phyloP scores from a whole-genome alignment of 92 coral and sea anemone species.

The Zoanthus solanderi region DNA sequence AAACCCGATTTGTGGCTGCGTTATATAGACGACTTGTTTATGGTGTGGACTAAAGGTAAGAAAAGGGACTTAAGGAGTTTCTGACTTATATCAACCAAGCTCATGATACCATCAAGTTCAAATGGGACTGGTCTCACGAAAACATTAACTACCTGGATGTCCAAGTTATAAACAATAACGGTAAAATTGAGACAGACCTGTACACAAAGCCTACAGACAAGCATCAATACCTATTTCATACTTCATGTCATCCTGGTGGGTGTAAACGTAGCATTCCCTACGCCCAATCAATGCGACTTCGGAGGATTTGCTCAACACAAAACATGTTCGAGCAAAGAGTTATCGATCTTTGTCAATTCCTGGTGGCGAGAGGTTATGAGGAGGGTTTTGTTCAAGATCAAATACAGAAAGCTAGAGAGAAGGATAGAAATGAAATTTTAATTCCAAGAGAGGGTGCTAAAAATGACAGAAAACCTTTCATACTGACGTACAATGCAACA shows the following conservation, averaged over 20 bases:
- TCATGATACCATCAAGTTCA: not conserved
- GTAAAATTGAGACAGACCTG: not conserved
- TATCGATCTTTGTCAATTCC: too few species aligned
- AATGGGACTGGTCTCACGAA: not conserved
- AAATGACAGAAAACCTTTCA: too few species aligned
- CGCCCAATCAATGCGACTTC: not conserved
- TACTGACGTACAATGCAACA: too few species aligned
- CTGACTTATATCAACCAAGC: not conserved
- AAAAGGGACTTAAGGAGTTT: not conserved
- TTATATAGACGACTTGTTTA: not conserved
- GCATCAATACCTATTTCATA: conserved; percentile 29
- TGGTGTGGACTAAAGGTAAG: not conserved
- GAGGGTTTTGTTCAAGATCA: too few species aligned
- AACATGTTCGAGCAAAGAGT: too few species aligned
- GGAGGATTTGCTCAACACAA: too few species aligned
- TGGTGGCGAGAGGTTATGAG: too few species aligned
- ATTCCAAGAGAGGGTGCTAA: too few species aligned
- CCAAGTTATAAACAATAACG: not conserved
- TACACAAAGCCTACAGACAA: not conserved
- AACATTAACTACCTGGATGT: not conserved
- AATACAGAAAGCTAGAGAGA: too few species aligned
- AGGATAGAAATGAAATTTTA: too few species aligned
- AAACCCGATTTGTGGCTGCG: not conserved
- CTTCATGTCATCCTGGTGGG: conserved; percentile 30
- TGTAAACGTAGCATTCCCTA: conserved; percentile 32